These are phyloP conservation scores for Penaeus japonicus DNA, from an alignment of 1,140 invertebrate species.

Conservation along the genomic window DNA sequence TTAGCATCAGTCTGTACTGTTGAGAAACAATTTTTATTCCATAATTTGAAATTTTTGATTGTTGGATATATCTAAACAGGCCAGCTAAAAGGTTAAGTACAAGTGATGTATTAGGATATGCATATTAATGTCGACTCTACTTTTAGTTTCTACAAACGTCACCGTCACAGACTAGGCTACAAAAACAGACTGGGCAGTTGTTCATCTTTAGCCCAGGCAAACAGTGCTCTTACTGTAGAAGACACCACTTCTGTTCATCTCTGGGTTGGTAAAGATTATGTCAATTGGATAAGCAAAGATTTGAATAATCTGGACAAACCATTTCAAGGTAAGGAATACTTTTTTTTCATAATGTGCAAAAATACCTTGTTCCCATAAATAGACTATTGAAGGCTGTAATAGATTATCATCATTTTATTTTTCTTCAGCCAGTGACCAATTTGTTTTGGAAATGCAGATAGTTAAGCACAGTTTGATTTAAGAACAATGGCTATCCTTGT, in stretches of 20 bases:
- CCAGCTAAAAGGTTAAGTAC: background rate
- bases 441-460: too few species aligned
- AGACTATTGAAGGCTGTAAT: too few species aligned
- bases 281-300: conserved; percentile 98
- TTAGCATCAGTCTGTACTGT: too few species aligned
- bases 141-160: background rate
- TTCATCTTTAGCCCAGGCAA: conserved; percentile 36
- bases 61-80: background rate
- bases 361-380: too few species aligned
- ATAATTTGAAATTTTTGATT: too few species aligned
- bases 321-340: conserved; percentile 70
- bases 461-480: too few species aligned
- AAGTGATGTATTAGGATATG: background rate
- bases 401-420: too few species aligned
- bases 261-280: conserved; percentile 99
- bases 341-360: background rate
- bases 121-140: too few species aligned
- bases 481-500: too few species aligned
- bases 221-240: conserved; percentile 33
- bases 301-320: conserved; percentile 90
- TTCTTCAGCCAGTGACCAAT: too few species aligned
- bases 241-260: conserved; percentile 74
- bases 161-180: background rate
- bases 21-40: too few species aligned
- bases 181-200: conserved; percentile 7